Evolutionary conservation across 1,140 invertebrate genomes (phyloP), one percentile per base, ranked within the genome.

Genomic region (Brachionus sp.): DNA sequence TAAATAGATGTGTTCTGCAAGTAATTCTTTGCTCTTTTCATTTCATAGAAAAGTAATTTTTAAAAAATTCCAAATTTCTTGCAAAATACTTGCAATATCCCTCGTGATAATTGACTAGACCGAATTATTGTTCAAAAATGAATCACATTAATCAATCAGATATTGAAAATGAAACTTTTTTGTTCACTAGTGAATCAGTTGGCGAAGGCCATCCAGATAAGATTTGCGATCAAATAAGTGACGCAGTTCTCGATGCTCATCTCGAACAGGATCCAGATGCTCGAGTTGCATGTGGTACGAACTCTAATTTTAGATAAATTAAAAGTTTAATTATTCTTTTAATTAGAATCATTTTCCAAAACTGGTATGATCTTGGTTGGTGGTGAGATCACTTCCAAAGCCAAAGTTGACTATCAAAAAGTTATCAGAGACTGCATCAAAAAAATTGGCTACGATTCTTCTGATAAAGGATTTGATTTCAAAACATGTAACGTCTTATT

Each of bases 191-290:
- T 25, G 97, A 99, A 91, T 98, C 96, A 70, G 97, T 99, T 73
- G 96, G 96, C 86, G 97, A 98, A 91, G 97, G 97, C 86, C 97
- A 98, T 91, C 96, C 92, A 87, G 97, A 98, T 89, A 98, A 99
- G 93, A 97, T 99, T 92, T 99, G 97, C 88, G 97, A 99, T 90
- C 97, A 98, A 90, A 96, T 99, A 86, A 98, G 95, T 90, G 97
- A 99, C 91, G 97, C 97, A 85, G 94, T 99, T 86, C 91, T 99
- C 84, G 97, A 99, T 90, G 97, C 97, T 86, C 95, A 98, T 91
- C 90, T 99, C 75, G 92, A 91, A 87, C 94, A 98, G 91, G 97
- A 99, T 91, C 95, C 96, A 33, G 92, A 98, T 90, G 96, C 97
- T 44, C 98, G 98, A 92, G 96, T 99, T 84, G 96, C 96, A 77